phyloP scores from a whole-genome alignment of 1,140 invertebrate species.

The Drosophila orena region DNA sequence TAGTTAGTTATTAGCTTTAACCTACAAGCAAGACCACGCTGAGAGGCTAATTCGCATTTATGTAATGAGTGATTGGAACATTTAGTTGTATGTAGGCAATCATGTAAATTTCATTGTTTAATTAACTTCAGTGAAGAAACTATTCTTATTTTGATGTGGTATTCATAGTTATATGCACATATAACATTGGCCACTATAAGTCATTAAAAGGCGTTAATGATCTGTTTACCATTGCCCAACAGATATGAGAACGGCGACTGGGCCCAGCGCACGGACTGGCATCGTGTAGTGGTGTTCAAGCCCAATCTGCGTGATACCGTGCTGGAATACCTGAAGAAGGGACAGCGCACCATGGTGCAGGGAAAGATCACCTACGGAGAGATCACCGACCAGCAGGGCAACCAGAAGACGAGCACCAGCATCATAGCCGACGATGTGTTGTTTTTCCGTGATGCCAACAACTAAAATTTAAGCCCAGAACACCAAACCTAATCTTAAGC shows the following conservation, averaged over 20 bases:
- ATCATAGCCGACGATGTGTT: slow-evolving; percentile 95
- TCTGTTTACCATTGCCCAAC: background rate
- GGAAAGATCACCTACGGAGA: slow-evolving; percentile 94
- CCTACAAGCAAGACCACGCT: too few relatives aligned
- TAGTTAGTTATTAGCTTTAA: too few relatives aligned
- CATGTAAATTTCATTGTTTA: too few relatives aligned
- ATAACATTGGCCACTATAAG: too few relatives aligned
- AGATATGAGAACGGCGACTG: slow-evolving; percentile 90
- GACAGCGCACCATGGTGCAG: slow-evolving; percentile 93
- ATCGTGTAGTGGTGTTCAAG: slow-evolving; percentile 94
- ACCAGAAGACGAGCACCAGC: slow-evolving; percentile 89
- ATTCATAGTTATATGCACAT: too few relatives aligned
- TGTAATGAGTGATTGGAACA: too few relatives aligned
- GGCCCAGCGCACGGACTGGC: slow-evolving; percentile 95
- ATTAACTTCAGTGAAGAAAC: too few relatives aligned
- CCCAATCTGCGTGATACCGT: slow-evolving; percentile 92
- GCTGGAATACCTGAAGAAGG: slow-evolving; percentile 93
- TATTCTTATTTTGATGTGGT: too few relatives aligned
- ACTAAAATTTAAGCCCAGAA: slow-evolving; percentile 31
- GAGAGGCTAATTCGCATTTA: too few relatives aligned
- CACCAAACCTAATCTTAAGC: slow-evolving; percentile 53
- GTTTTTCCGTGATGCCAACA: slow-evolving; percentile 87
- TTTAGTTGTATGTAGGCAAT: too few relatives aligned
- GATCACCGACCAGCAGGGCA: slow-evolving; percentile 92
- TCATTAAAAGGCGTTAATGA: too few relatives aligned